Evolutionary conservation across 2,888 invertebrate genomes (phyloP), one percentile per base, ranked within the genome.

Genomic region (Drosophila monieri): DNA sequence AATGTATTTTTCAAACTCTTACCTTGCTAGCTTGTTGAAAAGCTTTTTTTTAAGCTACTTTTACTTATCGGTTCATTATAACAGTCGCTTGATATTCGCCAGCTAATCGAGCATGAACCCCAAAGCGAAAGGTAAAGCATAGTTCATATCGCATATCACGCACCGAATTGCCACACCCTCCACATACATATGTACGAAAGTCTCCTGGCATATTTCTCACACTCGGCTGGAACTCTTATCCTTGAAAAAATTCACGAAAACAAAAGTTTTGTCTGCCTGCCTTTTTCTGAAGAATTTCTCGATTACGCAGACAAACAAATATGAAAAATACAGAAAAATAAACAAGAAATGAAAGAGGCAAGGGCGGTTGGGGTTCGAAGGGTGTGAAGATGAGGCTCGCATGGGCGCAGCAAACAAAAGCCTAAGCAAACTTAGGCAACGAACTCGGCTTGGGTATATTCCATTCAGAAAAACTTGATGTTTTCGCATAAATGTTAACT

Each of bases 11-110:
- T 41, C 27, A 44, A 55, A 58, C 62, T 59, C 32, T 23, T 59
- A 30, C 64, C 51, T 54, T 12, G 53, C 51, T 25, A 30, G 57
- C 53, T 61, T 58, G 76, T 65, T 77, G 74, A 76, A 80, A 80
- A 80, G 66, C 52, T 67, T 66, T 30, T 55, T 57, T 59, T 59
- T 88, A 85, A 85, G 85, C 88, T 85, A 88, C 85, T 85, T 88
- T 85, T 88, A 88, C 85, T 88, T 84, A 88, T 78, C 79, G 79
- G 76, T 77, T 86, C 79, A 77, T 79, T 87, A 87, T 81, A 84
- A 79, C 83, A 75, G 61, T 62, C 81, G 62, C 52, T 54, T 43
- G 79, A 66, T 54, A 43, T 85, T 80, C 77, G 84, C 84, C 67
- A 83, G 71, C 76, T 78, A 87, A 84, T 84, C 83, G 88, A 76